Evolutionary conservation across 2,888 invertebrate species (phyloP).

Genomic region (Pelosia muscerda): DNA sequence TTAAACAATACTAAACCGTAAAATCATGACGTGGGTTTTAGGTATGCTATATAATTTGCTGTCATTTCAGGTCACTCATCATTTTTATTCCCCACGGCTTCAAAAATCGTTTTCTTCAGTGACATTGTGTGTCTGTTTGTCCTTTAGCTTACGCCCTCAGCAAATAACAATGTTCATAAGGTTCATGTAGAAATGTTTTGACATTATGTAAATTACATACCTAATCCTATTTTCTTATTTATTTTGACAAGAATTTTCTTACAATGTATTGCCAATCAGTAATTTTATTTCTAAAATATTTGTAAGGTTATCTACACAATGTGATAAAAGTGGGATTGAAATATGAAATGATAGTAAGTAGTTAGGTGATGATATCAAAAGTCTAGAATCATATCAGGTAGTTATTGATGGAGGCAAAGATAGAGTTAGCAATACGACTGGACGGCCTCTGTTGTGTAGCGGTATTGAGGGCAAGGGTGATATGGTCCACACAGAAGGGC

Average conservation of each 20-base stretch:
- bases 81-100: background rate
- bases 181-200: slow-evolving; percentile 41
- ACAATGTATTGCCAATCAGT: background rate
- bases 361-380: background rate
- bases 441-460: too few relatives aligned
- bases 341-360: background rate
- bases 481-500: too few relatives aligned
- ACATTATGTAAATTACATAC: slow-evolving; percentile 38
- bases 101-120: background rate
- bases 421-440: too few relatives aligned
- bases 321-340: background rate
- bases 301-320: background rate
- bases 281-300: background rate
- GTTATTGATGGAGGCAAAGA: too few relatives aligned
- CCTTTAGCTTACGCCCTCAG: slow-evolving; percentile 21
- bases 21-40: background rate
- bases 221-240: background rate
- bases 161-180: slow-evolving; percentile 27
- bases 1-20: background rate
- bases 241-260: background rate
- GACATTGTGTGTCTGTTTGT: background rate
- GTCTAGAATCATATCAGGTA: background rate
- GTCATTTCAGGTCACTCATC: background rate
- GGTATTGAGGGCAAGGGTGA: too few relatives aligned
- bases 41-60: background rate